These are phyloP conservation scores for Phaedon cochleariae DNA, from an alignment of 2,888 invertebrate genomes.

Conservation along the genomic window DNA sequence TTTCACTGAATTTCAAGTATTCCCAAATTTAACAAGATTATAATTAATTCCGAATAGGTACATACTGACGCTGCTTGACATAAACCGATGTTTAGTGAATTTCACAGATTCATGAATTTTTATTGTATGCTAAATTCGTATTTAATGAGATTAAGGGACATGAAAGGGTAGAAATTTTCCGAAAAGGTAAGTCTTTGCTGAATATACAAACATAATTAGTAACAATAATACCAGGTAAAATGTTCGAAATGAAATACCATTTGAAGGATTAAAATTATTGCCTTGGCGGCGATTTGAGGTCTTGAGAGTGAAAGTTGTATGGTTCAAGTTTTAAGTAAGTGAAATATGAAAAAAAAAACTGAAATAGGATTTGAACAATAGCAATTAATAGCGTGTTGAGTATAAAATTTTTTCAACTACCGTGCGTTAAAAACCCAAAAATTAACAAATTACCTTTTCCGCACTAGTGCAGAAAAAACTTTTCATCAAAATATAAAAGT, in stretches of 20 bases:
- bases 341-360: no score
- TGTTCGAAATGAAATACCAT: no score
- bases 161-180: not conserved
- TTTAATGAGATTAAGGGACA: not conserved
- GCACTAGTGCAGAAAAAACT: no score
- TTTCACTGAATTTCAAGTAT: not conserved
- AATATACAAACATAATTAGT: conserved; percentile 1
- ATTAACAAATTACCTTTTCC: no score
- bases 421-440: no score
- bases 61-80: not conserved
- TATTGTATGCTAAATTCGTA: not conserved
- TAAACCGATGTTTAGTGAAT: not conserved
- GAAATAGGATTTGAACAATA: no score
- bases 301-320: not conserved
- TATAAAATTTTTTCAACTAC: no score
- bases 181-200: not conserved
- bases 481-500: no score
- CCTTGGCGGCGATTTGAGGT: no score
- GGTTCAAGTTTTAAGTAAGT: no score
- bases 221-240: not conserved
- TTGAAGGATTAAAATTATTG: not conserved
- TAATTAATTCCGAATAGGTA: no score
- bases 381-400: no score
- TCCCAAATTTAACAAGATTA: conserved; percentile 5
- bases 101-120: not conserved